Evolutionary conservation across 2,797 vertebrate species (phyloP), one percentile per base, ranked within the genome.

Genomic region (Brotula barbata): DNA sequence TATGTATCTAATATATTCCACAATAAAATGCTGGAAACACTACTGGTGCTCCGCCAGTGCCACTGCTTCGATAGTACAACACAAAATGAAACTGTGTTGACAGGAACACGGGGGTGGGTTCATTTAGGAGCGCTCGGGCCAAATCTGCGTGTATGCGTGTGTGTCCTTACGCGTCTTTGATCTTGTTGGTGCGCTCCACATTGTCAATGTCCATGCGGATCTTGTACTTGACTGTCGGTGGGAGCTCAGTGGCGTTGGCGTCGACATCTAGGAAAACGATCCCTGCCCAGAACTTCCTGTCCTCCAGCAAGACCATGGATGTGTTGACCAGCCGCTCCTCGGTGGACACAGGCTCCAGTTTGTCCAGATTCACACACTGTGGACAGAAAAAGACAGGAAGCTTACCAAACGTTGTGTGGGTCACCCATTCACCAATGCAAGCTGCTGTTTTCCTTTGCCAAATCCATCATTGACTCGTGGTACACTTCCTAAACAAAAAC

Each of bases 121-220:
- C n/a, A n/a, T n/a, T n/a, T n/a, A n/a, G n/a, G n/a, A n/a, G n/a
- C n/a, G n/a, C n/a, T n/a, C n/a, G n/a, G n/a, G n/a, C n/a, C n/a
- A n/a, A n/a, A n/a, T n/a, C n/a, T n/a, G n/a, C n/a, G n/a, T n/a
- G n/a, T n/a, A n/a, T n/a, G n/a, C n/a, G n/a, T n/a, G n/a, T n/a
- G n/a, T n/a, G n/a, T 17, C 34, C 91, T 73, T 79, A 99, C 97
- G 90, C 92, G 0, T 93, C 90, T 73, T 94, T 95, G 25, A 92
- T 77, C 76, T 93, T 95, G 64, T 92, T 92, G 1, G 93, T 96
- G 23, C 89, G 90, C 76, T 99, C 95, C 2, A 93, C 94, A 0
- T 95, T 94, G 47, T 98, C 94, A 0, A 99, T 91, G 73, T 99
- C 95, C 96, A 99, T 98, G 57, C 97, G 92, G 71, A 99, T 96